Percentiles rank a stretch among this genome's conserved stretches.
Conservation (phyloP, 2,888 invertebrate genomes). For the Xestia xanthographa region DNA sequence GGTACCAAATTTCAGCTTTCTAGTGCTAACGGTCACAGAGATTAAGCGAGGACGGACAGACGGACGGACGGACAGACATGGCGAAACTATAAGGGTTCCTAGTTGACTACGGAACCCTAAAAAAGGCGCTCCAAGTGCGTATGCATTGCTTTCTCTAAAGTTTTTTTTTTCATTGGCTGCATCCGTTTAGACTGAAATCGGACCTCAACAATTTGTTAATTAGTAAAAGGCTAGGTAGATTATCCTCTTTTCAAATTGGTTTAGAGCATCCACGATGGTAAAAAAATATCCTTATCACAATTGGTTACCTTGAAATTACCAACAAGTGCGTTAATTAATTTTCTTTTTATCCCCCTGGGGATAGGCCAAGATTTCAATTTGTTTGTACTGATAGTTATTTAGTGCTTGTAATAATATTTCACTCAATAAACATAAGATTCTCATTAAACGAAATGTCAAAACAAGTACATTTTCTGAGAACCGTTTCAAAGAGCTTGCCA, state of each 20-base stretch:
- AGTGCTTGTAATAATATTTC: constrained; percentile 1
- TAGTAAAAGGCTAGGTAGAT: neutral
- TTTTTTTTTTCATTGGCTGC: neutral
- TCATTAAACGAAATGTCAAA: constrained; percentile 3
- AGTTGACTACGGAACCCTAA: no score
- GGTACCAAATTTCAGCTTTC: no score
- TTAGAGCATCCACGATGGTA: neutral
- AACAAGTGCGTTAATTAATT: neutral
- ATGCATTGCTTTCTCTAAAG: no score
- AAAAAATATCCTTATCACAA: neutral
- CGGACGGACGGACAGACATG: no score
- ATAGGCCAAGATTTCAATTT: no score
- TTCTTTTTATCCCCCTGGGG: no score
- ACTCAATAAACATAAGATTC: neutral
- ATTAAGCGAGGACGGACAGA: no score
- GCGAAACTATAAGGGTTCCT: no score
- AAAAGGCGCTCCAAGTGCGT: no score
- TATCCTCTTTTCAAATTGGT: neutral
- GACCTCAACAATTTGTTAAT: neutral
- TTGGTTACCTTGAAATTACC: neutral
- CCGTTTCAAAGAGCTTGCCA: constrained; percentile 38
- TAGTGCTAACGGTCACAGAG: no score
- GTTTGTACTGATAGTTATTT: neutral
- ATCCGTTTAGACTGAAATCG: neutral
- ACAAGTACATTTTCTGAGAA: constrained; percentile 10